Percentiles rank a stretch among this genome's conserved stretches.
Conservation (phyloP, 1,140 invertebrate genomes). For the Nasonia longicornis region DNA sequence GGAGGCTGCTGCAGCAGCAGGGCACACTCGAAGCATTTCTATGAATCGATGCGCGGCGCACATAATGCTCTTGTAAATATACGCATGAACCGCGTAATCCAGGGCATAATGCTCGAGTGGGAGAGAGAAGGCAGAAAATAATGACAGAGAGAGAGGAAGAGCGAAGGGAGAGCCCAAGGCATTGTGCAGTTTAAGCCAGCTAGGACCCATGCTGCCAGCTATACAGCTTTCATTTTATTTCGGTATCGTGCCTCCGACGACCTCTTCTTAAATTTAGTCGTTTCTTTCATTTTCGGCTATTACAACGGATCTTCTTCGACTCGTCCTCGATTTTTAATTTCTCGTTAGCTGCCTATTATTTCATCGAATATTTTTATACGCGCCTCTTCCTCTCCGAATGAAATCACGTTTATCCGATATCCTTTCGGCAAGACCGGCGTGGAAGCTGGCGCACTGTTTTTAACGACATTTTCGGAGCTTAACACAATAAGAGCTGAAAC, state of each 20-base stretch:
- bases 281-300: neutral
- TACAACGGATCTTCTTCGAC: neutral
- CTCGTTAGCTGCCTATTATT: neutral
- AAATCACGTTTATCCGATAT: neutral
- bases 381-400: neutral
- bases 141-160: neutral
- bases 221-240: conserved; percentile 11
- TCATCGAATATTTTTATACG: neutral
- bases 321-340: conserved; percentile 17
- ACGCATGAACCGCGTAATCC: conserved; percentile 31
- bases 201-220: neutral
- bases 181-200: conserved; percentile 20
- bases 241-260: neutral
- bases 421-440: too few relatives aligned
- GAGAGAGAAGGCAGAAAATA: neutral
- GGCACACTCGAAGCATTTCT: conserved; percentile 22
- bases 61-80: conserved; percentile 36
- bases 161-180: neutral
- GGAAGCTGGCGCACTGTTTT: too few relatives aligned
- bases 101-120: neutral
- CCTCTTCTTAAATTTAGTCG: neutral
- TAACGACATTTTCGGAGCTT: too few relatives aligned
- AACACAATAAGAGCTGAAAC: too few relatives aligned
- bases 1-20: neutral
- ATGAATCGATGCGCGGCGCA: conserved; percentile 15